Base-by-base conservation (phyloP, 2,888 invertebrate species). In the Tipula unca region DNA sequence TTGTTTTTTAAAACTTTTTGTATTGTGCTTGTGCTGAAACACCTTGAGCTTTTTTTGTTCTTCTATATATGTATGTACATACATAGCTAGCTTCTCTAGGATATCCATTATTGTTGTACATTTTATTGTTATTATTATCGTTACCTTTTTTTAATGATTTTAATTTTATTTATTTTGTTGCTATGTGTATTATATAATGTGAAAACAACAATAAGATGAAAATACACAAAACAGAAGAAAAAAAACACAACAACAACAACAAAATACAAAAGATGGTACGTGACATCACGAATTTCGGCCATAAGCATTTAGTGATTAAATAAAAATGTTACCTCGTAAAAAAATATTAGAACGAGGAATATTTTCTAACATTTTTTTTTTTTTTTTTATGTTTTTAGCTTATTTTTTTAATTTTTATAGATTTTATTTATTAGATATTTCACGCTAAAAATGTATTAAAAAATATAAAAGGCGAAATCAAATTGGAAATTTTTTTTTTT, bases 51-150 rank as follows among this genome's bases (percentile, higher is more conserved):
- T 69, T 20, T 25, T 69, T 69, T 69, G 13, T 25, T 69, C 1
- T 20, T 20, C 8, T 48, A 17, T 48, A n/a, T n/a, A n/a, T n/a
- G n/a, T n/a, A n/a, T n/a, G n/a, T n/a, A n/a, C n/a, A n/a, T n/a
- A n/a, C n/a, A n/a, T n/a, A n/a, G 25, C 69, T 25, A 69, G 69
- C 69, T 10, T 20, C 25, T 69, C 69, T 69, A 69, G 20, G 25
- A 69, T 69, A 69, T 69, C 69, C 69, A 69, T 69, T 69, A 69
- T 69, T 69, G 69, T 69, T 69, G 69, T 69, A 69, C 6, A 25
- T 69, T 69, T 69, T 69, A 69, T 69, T 69, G 69, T 69, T 69
- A 69, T 69, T 69, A 69, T 69, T 69, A 69, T 69, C 69, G 69
- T 69, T 69, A 69, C 69, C 69, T 69, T 69, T 69, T 69, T 69